A percentile compares a stretch with the other conserved stretches of the same genome.
phyloP scores from a whole-genome alignment of 2,888 invertebrate genomes.

The Dicycla oo region DNA sequence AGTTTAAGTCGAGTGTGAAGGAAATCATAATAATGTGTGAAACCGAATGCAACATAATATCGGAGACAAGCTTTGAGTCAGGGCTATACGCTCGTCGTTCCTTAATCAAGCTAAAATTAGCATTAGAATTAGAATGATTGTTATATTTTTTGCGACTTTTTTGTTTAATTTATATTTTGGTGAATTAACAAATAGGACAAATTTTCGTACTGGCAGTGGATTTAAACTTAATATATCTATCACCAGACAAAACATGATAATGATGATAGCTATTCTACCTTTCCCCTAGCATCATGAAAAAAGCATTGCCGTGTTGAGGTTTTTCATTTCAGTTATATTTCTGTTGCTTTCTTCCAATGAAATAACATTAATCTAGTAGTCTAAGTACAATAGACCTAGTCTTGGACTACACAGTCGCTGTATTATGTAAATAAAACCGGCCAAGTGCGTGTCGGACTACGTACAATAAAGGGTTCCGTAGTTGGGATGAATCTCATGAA shows the following conservation, averaged over 20 bases:
- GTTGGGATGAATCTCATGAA: too few relatives aligned
- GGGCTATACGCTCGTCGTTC: not conserved
- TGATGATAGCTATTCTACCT: not conserved
- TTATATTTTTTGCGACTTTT: not conserved
- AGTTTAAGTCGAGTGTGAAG: not conserved
- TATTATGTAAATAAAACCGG: constrained; percentile 35
- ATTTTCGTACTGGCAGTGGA: not conserved
- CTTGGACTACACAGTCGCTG: not conserved
- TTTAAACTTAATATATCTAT: not conserved
- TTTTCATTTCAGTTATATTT: not conserved
- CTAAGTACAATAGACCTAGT: constrained; percentile 22
- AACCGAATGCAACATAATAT: not conserved
- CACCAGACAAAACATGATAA: not conserved
- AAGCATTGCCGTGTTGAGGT: not conserved
- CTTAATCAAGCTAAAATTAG: not conserved
- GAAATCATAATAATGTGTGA: not conserved
- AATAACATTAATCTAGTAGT: constrained; percentile 10
- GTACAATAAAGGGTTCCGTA: too few relatives aligned
- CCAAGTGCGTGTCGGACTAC: too few relatives aligned
- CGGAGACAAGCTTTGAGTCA: not conserved
- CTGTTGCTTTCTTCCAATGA: not conserved
- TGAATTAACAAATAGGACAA: not conserved
- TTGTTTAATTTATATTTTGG: not conserved
- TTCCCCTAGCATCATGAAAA: not conserved
- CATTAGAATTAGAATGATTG: not conserved